These are phyloP conservation scores for Mallotus villosus DNA, from an alignment of 2,797 vertebrate genomes.

Conservation along the genomic window DNA sequence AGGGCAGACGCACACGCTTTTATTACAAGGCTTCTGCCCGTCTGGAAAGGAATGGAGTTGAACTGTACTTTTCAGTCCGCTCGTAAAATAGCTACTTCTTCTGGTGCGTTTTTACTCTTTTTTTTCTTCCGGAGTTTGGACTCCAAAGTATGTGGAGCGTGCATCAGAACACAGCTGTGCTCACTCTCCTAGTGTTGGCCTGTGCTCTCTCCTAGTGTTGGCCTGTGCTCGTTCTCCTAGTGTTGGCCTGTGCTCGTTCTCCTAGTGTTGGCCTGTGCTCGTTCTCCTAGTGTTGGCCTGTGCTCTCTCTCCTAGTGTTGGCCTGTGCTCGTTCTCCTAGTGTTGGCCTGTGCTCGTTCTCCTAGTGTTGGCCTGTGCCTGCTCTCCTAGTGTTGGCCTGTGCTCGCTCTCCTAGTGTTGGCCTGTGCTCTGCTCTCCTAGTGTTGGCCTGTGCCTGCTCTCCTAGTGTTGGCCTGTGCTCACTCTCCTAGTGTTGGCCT, in stretches of 20 bases:
- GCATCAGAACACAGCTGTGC: no score
- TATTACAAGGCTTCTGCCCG: background rate
- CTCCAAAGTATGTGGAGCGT: background rate
- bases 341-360: conserved; percentile 30
- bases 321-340: conserved; percentile 25
- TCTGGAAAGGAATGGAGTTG: background rate
- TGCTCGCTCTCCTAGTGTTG: conserved; percentile 26
- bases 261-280: conserved; percentile 28
- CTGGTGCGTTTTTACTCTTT: background rate
- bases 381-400: conserved; percentile 28
- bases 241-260: conserved; percentile 30
- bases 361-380: conserved; percentile 28
- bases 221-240: conserved; percentile 25
- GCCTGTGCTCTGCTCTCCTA: no score
- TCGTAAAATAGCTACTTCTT: no score
- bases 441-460: conserved; percentile 28
- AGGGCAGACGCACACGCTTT: background rate
- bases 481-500: conserved; percentile 29
- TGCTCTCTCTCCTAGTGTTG: conserved; percentile 26
- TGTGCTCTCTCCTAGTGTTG: conserved; percentile 27
- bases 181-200: conserved; percentile 9
- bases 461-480: conserved; percentile 28
- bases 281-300: conserved; percentile 28
- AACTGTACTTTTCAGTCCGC: background rate
- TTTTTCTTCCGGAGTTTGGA: no score